Evolutionary conservation across 2,888 invertebrate species (phyloP).

Genomic region (Endomychus coccineus): DNA sequence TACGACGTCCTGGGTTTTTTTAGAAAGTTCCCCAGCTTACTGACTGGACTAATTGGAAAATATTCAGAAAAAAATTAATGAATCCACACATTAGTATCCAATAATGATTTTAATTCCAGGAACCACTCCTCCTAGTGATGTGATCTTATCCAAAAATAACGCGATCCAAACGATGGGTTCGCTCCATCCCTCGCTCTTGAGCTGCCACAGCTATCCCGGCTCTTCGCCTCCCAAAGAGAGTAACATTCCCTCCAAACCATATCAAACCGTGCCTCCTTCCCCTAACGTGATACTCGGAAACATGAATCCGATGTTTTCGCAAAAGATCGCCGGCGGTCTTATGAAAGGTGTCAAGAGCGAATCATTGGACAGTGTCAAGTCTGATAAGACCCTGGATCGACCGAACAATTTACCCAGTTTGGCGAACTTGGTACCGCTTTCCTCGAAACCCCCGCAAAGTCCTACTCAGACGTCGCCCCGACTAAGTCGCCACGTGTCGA

Average conservation of each 20-base stretch:
- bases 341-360: constrained; percentile 20
- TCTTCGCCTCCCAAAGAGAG: constrained; percentile 39
- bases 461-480: constrained; percentile 55
- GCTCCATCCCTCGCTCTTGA: constrained; percentile 43
- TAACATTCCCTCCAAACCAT: constrained; percentile 30
- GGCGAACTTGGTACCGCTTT: constrained; percentile 34
- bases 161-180: constrained; percentile 8
- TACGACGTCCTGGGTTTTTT: too few relatives aligned
- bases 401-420: constrained; percentile 29
- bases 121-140: constrained; percentile 59
- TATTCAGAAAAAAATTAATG: too few relatives aligned
- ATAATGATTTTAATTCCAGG: too few relatives aligned
- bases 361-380: constrained; percentile 23
- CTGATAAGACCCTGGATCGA: constrained; percentile 24
- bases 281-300: constrained; percentile 35
- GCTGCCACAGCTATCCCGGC: constrained; percentile 48
- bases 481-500: constrained; percentile 35
- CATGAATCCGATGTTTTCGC: not conserved
- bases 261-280: constrained; percentile 45
- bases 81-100: too few relatives aligned
- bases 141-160: constrained; percentile 8
- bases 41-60: too few relatives aligned
- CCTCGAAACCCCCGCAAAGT: constrained; percentile 56
- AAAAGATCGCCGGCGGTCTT: constrained; percentile 1
- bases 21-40: too few relatives aligned